Evolutionary conservation across 2,888 invertebrate species (phyloP).

Genomic region (Imbricaverruca yamaguchii): DNA sequence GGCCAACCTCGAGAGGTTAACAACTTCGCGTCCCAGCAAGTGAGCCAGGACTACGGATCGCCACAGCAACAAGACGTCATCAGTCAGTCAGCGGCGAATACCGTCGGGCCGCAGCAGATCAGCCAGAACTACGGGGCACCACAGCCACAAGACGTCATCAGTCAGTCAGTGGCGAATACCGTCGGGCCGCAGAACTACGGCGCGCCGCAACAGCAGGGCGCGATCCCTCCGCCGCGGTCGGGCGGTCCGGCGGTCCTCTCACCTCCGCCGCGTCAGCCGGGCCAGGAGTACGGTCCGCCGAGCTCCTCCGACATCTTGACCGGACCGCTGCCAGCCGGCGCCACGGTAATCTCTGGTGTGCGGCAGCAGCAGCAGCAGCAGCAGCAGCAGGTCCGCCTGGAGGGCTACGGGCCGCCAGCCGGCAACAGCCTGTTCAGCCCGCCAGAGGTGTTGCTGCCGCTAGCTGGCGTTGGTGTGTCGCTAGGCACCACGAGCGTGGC

Average conservation of each 20-base stretch:
- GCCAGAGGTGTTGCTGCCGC: neutral
- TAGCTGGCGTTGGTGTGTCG: neutral
- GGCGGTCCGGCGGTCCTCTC: neutral
- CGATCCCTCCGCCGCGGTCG: neutral
- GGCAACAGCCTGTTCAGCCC: neutral
- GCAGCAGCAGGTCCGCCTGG: neutral
- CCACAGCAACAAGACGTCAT: neutral
- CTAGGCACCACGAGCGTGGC: neutral
- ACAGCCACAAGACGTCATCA: neutral
- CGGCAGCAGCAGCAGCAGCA: neutral
- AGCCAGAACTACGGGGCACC: neutral
- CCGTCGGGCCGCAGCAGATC: neutral
- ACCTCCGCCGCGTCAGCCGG: neutral
- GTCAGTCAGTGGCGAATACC: too few relatives aligned
- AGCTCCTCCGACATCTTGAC: neutral
- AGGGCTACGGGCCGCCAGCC: neutral
- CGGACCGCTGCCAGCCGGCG: neutral
- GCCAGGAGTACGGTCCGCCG: conserved; percentile 6
- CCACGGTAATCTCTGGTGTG: neutral
- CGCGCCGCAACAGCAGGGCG: neutral
- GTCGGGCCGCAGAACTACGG: conserved; percentile 1
- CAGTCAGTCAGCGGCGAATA: too few relatives aligned
- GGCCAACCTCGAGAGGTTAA: neutral
- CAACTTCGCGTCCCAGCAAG: neutral
- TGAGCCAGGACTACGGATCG: neutral